Evolutionary conservation across 1,140 invertebrate species (phyloP), one percentile per base, ranked within the genome.

Genomic region (Bombus sylvicola): DNA sequence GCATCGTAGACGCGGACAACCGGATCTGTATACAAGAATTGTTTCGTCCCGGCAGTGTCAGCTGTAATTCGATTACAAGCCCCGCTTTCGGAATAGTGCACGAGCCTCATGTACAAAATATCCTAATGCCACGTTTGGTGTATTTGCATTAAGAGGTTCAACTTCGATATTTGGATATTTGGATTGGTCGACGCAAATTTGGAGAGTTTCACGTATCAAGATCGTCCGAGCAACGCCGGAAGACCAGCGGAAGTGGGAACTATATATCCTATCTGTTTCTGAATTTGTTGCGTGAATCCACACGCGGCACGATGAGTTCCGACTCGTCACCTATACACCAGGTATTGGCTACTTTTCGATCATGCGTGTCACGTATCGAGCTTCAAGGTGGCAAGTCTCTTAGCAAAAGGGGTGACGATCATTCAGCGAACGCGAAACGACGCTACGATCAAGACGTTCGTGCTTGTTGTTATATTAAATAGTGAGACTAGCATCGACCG

Each of bases 1-100:
- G 5, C 10, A 22, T 22, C 1, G 47, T 37, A 4, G 12, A 62
- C 1, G 15, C 31, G 18, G 18, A n/a, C 28, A 73, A 37, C 1
- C 53, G 15, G 22, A 31, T 77, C 28, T 8, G 28, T 47, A 4
- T 34, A 39, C 57, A 39, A 68, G 59, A 57, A 47, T 71, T 39
- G 53, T 85, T 81, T 77, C 47, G 37, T 77, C 39, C 43, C 31
- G n/a, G 5, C 64, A 57, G 43, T 53, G 53, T 81, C 53, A 34
- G 73, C 77, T 75, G 64, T 31, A 79, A 76, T 66, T 85, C 59
- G 87, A 84, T 62, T 37, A 72, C 41, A 57, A 72, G 28, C 37
- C 13, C 18, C 39, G 39, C 31, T 88, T 88, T 85, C 82, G 62
- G 18, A 41, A 34, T 6, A 37, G 57, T 25, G 39, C n/a, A 64